Evolutionary conservation across 2,113 vertebrate genomes (phyloP).

Genomic region (Malurus alboscapulatus): DNA sequence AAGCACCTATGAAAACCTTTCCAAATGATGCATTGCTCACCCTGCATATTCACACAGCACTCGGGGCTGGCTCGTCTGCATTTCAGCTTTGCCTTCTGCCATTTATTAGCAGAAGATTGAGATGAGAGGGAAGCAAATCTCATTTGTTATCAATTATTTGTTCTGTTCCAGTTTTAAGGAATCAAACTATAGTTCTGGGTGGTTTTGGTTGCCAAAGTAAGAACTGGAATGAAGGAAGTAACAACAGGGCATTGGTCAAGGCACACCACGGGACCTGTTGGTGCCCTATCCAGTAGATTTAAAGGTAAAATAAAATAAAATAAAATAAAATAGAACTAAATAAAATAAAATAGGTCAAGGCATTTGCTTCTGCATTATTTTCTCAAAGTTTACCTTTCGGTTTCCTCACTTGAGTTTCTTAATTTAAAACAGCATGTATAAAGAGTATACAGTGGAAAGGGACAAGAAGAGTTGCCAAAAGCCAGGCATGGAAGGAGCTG

Average conservation of each 20-base stretch:
- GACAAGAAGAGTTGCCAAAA: constrained; percentile 65
- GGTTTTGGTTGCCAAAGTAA: not conserved
- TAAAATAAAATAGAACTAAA: not conserved
- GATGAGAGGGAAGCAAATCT: not conserved
- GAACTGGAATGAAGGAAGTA: not conserved
- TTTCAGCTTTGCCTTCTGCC: not conserved
- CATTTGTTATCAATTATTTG: constrained; percentile 51
- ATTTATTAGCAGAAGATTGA: not conserved
- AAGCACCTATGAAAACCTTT: constrained; percentile 34
- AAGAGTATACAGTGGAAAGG: constrained; percentile 63
- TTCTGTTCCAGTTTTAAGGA: constrained; percentile 15
- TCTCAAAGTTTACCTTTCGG: constrained; percentile 51
- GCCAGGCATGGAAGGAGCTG: constrained; percentile 65
- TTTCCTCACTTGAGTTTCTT: constrained; percentile 49
- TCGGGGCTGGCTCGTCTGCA: not conserved
- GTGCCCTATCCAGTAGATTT: not conserved
- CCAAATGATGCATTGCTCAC: not conserved
- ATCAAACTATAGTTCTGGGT: not conserved
- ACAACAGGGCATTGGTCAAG: not conserved
- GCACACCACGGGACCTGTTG: not conserved
- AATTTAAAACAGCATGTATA: constrained; percentile 65
- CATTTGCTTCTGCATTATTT: constrained; percentile 47
- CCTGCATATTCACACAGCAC: not conserved
- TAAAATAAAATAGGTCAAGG: not conserved
- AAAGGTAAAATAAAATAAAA: not conserved